Percentiles rank a stretch among this genome's conserved stretches.
Conservation (phyloP, 2,113 vertebrate genomes). For the Colaptes auratus region DNA sequence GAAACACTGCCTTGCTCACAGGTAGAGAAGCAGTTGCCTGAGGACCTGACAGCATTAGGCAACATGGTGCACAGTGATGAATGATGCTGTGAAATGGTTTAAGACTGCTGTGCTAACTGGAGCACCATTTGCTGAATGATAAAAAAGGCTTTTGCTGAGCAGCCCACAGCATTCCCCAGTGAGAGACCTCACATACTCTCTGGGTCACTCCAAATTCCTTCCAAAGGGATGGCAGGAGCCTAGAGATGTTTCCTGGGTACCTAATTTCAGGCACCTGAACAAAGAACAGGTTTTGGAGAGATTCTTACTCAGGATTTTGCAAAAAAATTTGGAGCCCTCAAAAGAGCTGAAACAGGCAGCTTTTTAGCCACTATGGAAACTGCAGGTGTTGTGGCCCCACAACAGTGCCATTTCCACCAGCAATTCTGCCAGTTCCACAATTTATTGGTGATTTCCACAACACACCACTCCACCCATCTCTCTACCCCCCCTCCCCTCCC, state of each 20-base stretch:
- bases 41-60: background rate
- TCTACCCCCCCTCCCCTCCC: fast-evolving
- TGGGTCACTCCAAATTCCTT: background rate
- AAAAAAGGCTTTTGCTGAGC: background rate
- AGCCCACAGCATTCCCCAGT: background rate
- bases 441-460: background rate
- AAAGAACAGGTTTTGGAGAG: background rate
- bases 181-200: background rate
- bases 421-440: background rate
- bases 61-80: background rate
- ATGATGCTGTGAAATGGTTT: background rate
- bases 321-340: background rate
- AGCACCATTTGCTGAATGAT: background rate
- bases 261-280: background rate
- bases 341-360: background rate
- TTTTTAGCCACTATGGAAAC: background rate
- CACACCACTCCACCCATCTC: too few relatives aligned
- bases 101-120: background rate
- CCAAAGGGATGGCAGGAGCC: background rate
- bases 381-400: background rate
- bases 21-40: background rate
- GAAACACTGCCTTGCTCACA: background rate
- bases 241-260: background rate
- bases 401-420: background rate
- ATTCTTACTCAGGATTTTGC: background rate